Conservation (phyloP, 2,888 invertebrate species). For the Dicyrtomina minuta region DNA sequence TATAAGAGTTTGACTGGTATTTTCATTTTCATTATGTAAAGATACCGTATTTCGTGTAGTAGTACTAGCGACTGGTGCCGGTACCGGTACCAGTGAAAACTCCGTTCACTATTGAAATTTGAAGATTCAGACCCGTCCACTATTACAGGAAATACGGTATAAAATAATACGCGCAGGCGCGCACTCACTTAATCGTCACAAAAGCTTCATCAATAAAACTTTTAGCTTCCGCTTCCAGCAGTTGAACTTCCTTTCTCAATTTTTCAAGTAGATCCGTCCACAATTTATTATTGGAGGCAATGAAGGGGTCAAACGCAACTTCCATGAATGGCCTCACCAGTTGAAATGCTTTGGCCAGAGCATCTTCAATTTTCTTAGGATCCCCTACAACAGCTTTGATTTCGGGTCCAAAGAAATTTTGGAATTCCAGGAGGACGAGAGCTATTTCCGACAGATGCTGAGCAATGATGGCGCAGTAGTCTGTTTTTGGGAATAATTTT, state of each 20-base stretch:
- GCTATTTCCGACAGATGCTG: constrained; percentile 72
- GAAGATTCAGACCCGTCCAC: too few species aligned
- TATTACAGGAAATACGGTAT: too few species aligned
- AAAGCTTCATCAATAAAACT: constrained; percentile 84
- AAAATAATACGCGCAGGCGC: not conserved
- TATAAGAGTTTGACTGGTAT: too few species aligned
- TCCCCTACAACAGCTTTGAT: constrained; percentile 83
- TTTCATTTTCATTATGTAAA: too few species aligned
- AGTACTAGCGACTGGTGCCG: too few species aligned
- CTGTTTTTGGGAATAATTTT: constrained; percentile 76
- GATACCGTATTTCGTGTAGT: not conserved
- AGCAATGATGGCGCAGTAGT: constrained; percentile 80
- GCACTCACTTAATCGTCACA: constrained; percentile 67
- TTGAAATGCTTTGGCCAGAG: constrained; percentile 75
- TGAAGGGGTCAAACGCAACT: constrained; percentile 81
- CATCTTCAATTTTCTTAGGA: constrained; percentile 80
- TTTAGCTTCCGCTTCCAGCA: constrained; percentile 78
- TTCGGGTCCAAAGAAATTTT: constrained; percentile 84
- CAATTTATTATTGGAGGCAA: constrained; percentile 73
- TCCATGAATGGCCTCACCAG: constrained; percentile 73
- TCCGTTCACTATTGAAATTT: too few species aligned
- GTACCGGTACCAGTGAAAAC: too few species aligned
- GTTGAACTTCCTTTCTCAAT: constrained; percentile 72
- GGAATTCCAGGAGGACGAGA: constrained; percentile 75
- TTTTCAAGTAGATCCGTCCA: constrained; percentile 81